These are phyloP conservation scores for Sisyra terminalis DNA, from an alignment of 2,888 invertebrate species.

Conservation along the genomic window DNA sequence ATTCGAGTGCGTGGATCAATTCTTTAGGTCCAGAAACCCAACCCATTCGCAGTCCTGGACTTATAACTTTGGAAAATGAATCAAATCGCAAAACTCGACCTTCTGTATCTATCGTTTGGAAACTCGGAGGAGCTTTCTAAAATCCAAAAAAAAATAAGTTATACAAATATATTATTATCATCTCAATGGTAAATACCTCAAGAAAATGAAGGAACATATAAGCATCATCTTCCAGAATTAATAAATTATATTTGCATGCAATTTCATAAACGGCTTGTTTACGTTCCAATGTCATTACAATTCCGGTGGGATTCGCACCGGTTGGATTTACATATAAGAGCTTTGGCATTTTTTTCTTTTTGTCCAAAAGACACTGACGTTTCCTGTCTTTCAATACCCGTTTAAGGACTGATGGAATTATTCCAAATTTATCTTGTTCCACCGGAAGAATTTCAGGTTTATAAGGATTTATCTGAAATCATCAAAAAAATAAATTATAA, in stretches of 20 bases:
- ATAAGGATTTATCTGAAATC: slow-evolving; percentile 48
- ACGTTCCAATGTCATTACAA: slow-evolving; percentile 44
- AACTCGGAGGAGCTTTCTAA: slow-evolving; percentile 41
- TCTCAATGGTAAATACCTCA: slow-evolving; percentile 24
- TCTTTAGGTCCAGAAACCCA: slow-evolving; percentile 55
- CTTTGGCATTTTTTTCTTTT: slow-evolving; percentile 43
- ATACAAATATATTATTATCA: neutral
- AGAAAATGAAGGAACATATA: slow-evolving; percentile 63
- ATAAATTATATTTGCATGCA: slow-evolving; percentile 56
- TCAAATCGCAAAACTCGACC: slow-evolving; percentile 62
- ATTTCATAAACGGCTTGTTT: slow-evolving; percentile 53
- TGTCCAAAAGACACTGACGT: slow-evolving; percentile 21
- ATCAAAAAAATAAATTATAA: slow-evolving; percentile 7
- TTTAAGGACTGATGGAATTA: slow-evolving; percentile 42
- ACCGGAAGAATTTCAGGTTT: slow-evolving; percentile 46
- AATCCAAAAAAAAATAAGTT: slow-evolving; percentile 4
- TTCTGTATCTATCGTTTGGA: slow-evolving; percentile 56
- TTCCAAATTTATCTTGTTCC: slow-evolving; percentile 50
- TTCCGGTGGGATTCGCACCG: slow-evolving; percentile 61
- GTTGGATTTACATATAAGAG: slow-evolving; percentile 59
- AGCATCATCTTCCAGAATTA: slow-evolving; percentile 71
- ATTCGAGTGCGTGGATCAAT: slow-evolving; percentile 42
- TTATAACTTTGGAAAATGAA: slow-evolving; percentile 59
- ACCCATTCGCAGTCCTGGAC: slow-evolving; percentile 54
- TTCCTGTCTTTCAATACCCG: slow-evolving; percentile 35